Conservation (phyloP, 2,888 invertebrate genomes). For the Adineta ricciae region DNA sequence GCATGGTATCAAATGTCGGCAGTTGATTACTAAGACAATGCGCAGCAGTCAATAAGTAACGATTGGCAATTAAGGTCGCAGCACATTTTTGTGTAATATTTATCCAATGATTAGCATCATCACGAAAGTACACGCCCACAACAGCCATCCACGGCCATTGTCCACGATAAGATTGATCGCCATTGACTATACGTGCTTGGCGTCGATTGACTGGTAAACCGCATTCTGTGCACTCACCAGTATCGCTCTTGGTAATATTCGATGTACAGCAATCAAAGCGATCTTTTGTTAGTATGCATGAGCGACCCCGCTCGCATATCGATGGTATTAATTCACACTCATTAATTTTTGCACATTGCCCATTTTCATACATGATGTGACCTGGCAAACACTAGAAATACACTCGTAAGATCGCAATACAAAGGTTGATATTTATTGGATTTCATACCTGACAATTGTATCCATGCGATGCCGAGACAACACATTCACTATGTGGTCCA, state of each 20-base stretch:
- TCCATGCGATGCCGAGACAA: neutral
- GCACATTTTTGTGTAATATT: constrained; percentile 20
- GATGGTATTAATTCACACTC: neutral
- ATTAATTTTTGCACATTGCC: neutral
- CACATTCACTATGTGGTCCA: constrained; percentile 11
- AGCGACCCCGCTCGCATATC: neutral
- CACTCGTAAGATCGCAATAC: neutral
- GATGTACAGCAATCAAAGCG: neutral
- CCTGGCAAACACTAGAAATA: neutral
- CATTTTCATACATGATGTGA: neutral
- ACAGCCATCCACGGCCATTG: constrained; percentile 10
- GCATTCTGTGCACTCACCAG: neutral
- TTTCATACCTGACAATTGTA: neutral
- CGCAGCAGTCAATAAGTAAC: constrained; percentile 1
- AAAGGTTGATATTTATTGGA: neutral
- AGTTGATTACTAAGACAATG: neutral
- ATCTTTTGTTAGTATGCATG: neutral
- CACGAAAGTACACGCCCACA: neutral
- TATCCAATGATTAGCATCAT: constrained; percentile 13
- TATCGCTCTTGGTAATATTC: neutral
- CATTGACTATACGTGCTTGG: neutral
- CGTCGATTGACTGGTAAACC: neutral
- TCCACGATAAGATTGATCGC: neutral
- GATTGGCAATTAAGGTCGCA: constrained; percentile 19
- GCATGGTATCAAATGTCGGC: constrained; percentile 5